Percentiles rank a stretch among this genome's conserved stretches.
Conservation (phyloP, 2,113 vertebrate species). For the Hyperoodon ampullatus region DNA sequence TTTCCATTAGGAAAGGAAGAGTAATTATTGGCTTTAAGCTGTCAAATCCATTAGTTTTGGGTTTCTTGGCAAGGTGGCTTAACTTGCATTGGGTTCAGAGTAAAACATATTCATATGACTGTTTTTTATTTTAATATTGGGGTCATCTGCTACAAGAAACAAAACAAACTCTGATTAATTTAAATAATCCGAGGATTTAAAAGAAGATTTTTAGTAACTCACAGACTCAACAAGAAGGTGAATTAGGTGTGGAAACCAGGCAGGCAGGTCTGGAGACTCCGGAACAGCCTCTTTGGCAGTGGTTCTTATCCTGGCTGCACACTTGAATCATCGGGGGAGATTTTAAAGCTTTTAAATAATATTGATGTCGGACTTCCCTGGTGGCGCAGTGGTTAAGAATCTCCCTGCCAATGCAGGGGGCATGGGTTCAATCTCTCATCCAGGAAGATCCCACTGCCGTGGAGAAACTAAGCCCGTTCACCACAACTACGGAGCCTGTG, state of each 20-base stretch:
- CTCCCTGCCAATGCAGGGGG: too few species aligned
- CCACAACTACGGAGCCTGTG: too few species aligned
- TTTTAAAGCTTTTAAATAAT: conserved; percentile 38
- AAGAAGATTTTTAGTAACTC: conserved; percentile 11
- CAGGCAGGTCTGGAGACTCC: neutral
- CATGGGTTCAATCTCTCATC: too few species aligned
- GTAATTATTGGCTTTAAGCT: conserved; percentile 29
- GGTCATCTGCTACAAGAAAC: conserved; percentile 13
- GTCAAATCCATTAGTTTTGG: conserved; percentile 40
- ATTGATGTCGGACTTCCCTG: too few species aligned
- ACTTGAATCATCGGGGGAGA: neutral
- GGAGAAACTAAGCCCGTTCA: too few species aligned
- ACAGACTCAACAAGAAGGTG: neutral
- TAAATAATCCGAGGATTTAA: conserved; percentile 3
- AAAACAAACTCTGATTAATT: neutral
- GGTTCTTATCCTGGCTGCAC: neutral
- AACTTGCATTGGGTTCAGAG: neutral
- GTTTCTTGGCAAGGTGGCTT: conserved; percentile 30
- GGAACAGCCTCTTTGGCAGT: neutral
- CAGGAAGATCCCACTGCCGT: too few species aligned
- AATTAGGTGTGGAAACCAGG: neutral
- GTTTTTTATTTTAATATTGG: neutral
- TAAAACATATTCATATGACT: neutral
- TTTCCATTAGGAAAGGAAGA: conserved; percentile 52
- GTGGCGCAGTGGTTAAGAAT: too few species aligned